Evolutionary conservation across 2,113 vertebrate genomes (phyloP), one percentile per base, ranked within the genome.

Genomic region (Ceyx cyanopectus): DNA sequence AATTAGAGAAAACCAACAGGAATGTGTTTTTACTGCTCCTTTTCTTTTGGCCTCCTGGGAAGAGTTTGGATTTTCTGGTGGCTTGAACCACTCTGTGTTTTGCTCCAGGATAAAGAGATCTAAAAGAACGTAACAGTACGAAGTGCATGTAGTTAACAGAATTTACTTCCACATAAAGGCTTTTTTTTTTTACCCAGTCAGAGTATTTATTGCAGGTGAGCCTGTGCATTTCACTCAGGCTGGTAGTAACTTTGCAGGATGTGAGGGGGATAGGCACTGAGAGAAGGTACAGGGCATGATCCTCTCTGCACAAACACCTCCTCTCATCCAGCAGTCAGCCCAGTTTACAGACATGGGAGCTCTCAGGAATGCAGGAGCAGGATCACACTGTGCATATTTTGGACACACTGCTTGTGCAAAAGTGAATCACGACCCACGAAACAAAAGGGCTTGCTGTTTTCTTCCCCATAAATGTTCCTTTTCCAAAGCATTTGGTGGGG

Each of bases 211-310:
- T 23, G 51, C n/a, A 41, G 57, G 34, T 56, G 51, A 70, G 26
- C 32, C 51, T 9, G 1, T 7, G 29, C 1, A 1, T 63, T 58
- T 65, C n/a, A 23, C n/a, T 70, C 17, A 18, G 50, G 40, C 45
- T 54, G 6, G 32, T 5, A 65, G 43, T 53, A 48, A 21, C 40
- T 53, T 13, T n/a, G 32, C 14, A 6, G 0, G 0, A 9, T 29
- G 34, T 30, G 27, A 40, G 53, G 46, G 43, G 21, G 45, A 30
- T 0, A 2, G 27, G 40, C 56, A 7, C 40, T 19, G 29, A 60
- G 40, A 45, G 24, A 5, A 54, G 37, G 40, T 14, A 23, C 2
- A 3, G 41, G 46, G 46, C 24, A 6, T 9, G 7, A 27, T 62
- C 41, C 48, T 54, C 53, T 37, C 53, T 37, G 18, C 61, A 17